Base-by-base conservation (phyloP, 2,797 vertebrate species). In the Bradypus variegatus region DNA sequence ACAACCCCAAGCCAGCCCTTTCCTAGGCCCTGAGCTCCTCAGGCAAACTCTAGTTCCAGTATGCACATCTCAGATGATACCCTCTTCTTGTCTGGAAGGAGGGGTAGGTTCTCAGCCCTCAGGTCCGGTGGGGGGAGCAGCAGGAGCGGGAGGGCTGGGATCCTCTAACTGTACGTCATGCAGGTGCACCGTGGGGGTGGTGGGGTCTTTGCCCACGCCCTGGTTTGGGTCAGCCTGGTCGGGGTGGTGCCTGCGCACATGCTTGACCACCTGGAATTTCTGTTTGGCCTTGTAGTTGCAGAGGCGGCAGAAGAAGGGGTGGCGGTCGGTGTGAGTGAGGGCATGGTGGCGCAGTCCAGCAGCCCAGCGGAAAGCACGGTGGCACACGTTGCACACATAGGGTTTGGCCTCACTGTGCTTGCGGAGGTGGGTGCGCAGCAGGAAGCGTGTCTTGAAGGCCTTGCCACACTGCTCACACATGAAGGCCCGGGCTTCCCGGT, bases 391-490 rank as follows among this genome's bases (percentile, higher is more conserved):
- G 95, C 99, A 99, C 27, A 97, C 93, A 0, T 99, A 99, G 0
- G 98, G 98, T 65, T 98, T 98, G 27, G 98, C 98, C 77, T 99
- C 98, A 0, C 98, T 98, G 97, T 99, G 99, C 95, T 99, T 99
- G 93, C 98, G 98, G 95, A 99, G 98, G 96, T 99, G 99, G 14
- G 98, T 99, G 96, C 98, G 99, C 90, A 99, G 98, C 69, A 99
- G 98, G 95, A 99, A 99, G 91, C 97, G 98, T 0, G 99, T 99
- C 96, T 99, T 99, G 97, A 99, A 99, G 91, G 98, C 98, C 96
- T 99, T 99, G 96, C 99, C 99, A 0, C 99, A 99, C 95, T 99
- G 98, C 95, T 99, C 99, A 0, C 99, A 99, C 97, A 99, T 98
- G 93, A 98, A 99, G 79, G 98, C 97, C 38, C 99, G 98, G 1